Evolutionary conservation across 2,113 vertebrate genomes (phyloP).

Genomic region (Semicossyphus pulcher): DNA sequence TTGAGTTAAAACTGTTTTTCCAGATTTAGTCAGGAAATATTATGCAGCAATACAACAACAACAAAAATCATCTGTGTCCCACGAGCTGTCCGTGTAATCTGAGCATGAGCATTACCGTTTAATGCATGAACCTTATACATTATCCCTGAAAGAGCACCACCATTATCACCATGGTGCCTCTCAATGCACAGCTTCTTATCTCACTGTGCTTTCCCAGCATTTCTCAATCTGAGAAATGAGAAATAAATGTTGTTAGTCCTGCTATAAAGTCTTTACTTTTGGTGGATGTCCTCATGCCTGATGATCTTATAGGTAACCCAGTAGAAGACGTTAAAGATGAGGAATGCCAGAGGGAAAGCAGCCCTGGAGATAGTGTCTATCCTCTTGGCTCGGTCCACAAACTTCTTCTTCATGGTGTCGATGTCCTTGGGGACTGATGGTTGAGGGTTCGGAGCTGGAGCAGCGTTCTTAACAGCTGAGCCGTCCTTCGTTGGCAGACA

Average conservation of each 20-base stretch:
- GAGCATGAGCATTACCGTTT: slow-evolving; percentile 46
- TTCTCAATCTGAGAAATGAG: slow-evolving; percentile 69
- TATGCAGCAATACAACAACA: slow-evolving; percentile 59
- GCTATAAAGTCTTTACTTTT: slow-evolving; percentile 83
- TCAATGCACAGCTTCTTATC: slow-evolving; percentile 35
- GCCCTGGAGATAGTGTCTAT: slow-evolving; percentile 98
- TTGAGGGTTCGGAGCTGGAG: slow-evolving; percentile 81
- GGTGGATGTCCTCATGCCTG: slow-evolving; percentile 92
- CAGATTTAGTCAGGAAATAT: slow-evolving; percentile 38
- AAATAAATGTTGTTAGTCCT: not conserved
- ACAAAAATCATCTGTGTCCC: slow-evolving; percentile 49
- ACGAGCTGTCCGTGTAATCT: slow-evolving; percentile 51
- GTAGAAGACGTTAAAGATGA: slow-evolving; percentile 99
- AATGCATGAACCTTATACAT: slow-evolving; percentile 49
- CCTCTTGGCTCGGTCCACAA: slow-evolving; percentile 97
- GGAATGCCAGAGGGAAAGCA: slow-evolving; percentile 96
- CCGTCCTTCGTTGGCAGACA: slow-evolving; percentile 94
- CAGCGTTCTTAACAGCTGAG: slow-evolving; percentile 87
- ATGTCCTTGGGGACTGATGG: slow-evolving; percentile 87
- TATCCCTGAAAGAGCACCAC: slow-evolving; percentile 77
- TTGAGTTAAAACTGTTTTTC: slow-evolving; percentile 43
- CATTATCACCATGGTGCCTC: slow-evolving; percentile 31
- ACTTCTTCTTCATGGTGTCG: slow-evolving; percentile 94
- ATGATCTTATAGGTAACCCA: slow-evolving; percentile 99
- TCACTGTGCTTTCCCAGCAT: slow-evolving; percentile 41